Evolutionary conservation across 1,140 invertebrate genomes (phyloP), one percentile per base, ranked within the genome.

Genomic region (Argopecten irradians): DNA sequence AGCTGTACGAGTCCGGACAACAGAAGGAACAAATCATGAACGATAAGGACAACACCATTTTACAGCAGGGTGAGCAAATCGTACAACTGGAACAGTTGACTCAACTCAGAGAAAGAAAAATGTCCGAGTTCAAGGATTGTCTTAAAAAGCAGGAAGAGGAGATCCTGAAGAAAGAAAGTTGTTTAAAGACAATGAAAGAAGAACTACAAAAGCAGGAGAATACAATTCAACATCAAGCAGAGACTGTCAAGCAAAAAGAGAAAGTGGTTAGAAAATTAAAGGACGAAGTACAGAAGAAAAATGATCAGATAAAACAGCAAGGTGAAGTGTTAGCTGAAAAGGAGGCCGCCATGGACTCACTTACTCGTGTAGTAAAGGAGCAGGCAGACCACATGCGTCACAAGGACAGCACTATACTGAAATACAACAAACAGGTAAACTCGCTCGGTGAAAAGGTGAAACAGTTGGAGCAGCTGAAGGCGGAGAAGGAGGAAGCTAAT

Each of bases 1-100:
- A 92, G 82, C 90, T 89, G 11, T 88, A 85, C 35, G 86, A 87
- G 36, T 43, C 88, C n/a, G 87, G 88, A 22, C 87, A 90, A n/a
- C 85, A 88, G n/a, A 87, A 88, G 33, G 88, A 88, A 9, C 84
- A 91, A 22, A 9, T 41, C 3, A 83, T 34, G 82, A 33, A 83
- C 11, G n/a, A 84, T 32, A 35, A 86, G 11, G 83, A 88, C 8
- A 43, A 83, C 11, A 82, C 34, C 2, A 84, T 88, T 34, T 46
- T 87, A 41, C 86, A 46, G 3, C 82, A 82, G 85, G 88, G 85
- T 8, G 89, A 88, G 19, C 83, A 39, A 39, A 83, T 87, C 34
- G 83, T 82, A 22, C 83, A 90, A 71, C 86, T 87, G 82, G 89
- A 90, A 71, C 39, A 85, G 13, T 34, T 82, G 16, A 33, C 86